Evolutionary conservation across 1,140 invertebrate species (phyloP).

Genomic region (Orius insidiosus): DNA sequence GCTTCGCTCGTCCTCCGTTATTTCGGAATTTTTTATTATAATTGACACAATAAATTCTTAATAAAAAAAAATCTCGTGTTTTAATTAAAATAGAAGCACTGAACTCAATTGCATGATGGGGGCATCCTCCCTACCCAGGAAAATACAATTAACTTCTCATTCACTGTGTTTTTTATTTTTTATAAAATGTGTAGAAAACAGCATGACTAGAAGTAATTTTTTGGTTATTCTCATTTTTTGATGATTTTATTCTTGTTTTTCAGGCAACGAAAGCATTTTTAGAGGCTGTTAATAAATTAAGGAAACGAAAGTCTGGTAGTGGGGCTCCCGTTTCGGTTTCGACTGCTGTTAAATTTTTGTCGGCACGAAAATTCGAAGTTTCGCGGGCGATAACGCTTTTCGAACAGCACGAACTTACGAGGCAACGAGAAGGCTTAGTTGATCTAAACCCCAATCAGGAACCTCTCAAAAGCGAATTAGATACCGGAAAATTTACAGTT

Average conservation of each 20-base stretch:
- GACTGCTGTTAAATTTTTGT: conserved; percentile 88
- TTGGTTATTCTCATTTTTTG: conserved; percentile 9
- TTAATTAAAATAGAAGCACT: neutral
- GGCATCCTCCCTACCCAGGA: conserved; percentile 4
- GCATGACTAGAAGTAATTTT: conserved; percentile 9
- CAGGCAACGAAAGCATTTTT: conserved; percentile 64
- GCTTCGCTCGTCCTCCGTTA: too few relatives aligned
- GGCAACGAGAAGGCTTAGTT: conserved; percentile 66
- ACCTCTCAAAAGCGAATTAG: conserved; percentile 67
- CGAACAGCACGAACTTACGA: conserved; percentile 76
- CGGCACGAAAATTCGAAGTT: conserved; percentile 89
- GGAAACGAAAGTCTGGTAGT: conserved; percentile 32
- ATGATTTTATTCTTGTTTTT: conserved; percentile 21
- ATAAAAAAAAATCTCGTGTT: neutral
- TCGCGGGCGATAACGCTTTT: conserved; percentile 70
- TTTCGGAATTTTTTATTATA: too few relatives aligned
- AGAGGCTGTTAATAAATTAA: conserved; percentile 47
- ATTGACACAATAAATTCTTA: too few relatives aligned
- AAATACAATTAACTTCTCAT: neutral
- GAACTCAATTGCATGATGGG: conserved; percentile 6
- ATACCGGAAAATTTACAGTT: conserved; percentile 91
- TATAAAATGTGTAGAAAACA: conserved; percentile 7
- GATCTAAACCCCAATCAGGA: conserved; percentile 63
- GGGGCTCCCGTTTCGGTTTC: conserved; percentile 45
- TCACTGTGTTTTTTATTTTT: neutral